Conservation (phyloP, 1,140 invertebrate genomes). For the Aradophagus sp. region DNA sequence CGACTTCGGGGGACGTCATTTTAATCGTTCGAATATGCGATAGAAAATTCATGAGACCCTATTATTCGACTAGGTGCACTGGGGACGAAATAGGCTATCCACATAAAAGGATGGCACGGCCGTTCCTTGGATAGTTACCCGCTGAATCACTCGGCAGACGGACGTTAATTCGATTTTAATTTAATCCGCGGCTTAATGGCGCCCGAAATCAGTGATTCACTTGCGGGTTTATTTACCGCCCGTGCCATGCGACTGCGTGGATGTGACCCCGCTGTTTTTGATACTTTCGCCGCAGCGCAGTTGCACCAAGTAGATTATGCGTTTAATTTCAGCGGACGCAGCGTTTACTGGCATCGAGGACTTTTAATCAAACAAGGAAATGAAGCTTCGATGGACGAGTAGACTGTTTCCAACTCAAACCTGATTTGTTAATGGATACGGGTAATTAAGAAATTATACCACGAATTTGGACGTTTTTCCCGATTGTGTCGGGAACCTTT, state of each 20-base stretch:
- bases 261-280: neutral
- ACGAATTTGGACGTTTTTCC: no score
- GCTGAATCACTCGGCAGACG: conserved; percentile 65
- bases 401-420: no score
- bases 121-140: conserved; percentile 54
- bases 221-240: conserved; percentile 46
- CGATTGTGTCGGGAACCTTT: no score
- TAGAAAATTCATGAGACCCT: conserved; percentile 72
- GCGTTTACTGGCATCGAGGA: neutral
- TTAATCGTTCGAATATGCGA: conserved; percentile 67
- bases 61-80: conserved; percentile 38
- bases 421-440: no score
- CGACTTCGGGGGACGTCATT: conserved; percentile 42
- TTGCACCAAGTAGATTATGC: conserved; percentile 15
- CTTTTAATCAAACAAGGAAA: conserved; percentile 2
- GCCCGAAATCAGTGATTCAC: conserved; percentile 58
- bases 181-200: conserved; percentile 62
- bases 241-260: conserved; percentile 9
- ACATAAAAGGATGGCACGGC: conserved; percentile 45
- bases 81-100: conserved; percentile 46
- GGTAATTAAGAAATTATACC: no score
- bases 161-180: conserved; percentile 73
- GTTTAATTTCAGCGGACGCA: conserved; percentile 15
- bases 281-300: conserved; percentile 10
- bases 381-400: no score